A percentile compares a stretch with the other conserved stretches of the same genome.
Evolutionary conservation across 2,888 invertebrate species (phyloP).

Genomic region (Ceratothoa steindachneri): DNA sequence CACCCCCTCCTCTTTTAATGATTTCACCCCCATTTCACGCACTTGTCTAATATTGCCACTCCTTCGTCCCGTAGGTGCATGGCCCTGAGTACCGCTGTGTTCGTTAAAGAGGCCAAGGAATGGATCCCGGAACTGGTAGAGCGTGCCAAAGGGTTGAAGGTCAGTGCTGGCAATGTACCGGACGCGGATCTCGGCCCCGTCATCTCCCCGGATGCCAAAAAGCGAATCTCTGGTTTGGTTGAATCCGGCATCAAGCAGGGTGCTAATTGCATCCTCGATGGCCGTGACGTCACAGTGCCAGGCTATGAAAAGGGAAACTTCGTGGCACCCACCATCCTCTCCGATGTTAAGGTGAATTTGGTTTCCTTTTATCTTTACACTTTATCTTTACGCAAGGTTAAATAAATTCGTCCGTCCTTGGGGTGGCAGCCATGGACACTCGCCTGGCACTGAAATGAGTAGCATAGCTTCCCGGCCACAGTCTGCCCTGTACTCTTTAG

Average conservation of each 20-base stretch:
- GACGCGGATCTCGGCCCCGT: conserved; percentile 70
- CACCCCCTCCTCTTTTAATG: no score
- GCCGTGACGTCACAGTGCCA: conserved; percentile 72
- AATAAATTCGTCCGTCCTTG: neutral
- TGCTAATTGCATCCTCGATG: conserved; percentile 82
- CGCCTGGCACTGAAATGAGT: no score
- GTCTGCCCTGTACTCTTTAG: no score
- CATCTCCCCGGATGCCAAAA: conserved; percentile 83
- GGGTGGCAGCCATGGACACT: neutral
- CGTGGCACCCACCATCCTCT: conserved; percentile 90
- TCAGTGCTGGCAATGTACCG: conserved; percentile 69
- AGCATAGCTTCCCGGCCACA: no score
- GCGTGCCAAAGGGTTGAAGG: conserved; percentile 75
- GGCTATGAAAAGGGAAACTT: conserved; percentile 97
- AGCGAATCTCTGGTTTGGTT: conserved; percentile 71
- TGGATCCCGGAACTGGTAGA: conserved; percentile 92
- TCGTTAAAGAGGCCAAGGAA: conserved; percentile 83
- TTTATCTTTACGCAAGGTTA: conserved; percentile 15
- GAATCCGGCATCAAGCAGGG: conserved; percentile 82
- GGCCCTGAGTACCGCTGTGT: conserved; percentile 91
- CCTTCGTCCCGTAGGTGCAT: conserved; percentile 68
- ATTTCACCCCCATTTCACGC: no score
- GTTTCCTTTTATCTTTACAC: conserved; percentile 25
- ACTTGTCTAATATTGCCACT: no score
- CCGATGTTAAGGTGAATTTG: conserved; percentile 66